Base-by-base conservation (phyloP, 2,113 vertebrate species). In the Sisor rabdophorus region DNA sequence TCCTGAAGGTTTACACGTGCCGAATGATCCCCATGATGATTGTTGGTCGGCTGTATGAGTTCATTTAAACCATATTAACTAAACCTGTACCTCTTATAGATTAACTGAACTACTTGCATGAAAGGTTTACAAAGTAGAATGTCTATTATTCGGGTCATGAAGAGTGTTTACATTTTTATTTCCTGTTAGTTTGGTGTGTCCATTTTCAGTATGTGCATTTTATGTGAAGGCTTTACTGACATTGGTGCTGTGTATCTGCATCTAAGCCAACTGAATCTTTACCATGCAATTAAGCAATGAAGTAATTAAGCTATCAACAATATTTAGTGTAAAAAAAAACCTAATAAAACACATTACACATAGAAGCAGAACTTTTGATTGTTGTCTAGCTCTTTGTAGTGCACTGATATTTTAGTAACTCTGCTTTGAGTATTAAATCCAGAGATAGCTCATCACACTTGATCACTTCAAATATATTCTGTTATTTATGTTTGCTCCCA, bases 391-490 rank as follows among this genome's bases (percentile, higher is more conserved):
- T 69, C 24, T 69, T 53, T 73, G 75, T 59, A 63, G 75, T 59
- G 65, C 56, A 2, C n/a, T 47, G 48, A 16, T 84, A 82, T 81
- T 80, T 79, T 52, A 75, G 76, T 70, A 67, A 69, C 53, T 19
- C 32, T 69, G 55, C 59, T 71, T 17, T 73, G 59, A 36, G 54
- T 59, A 55, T 69, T 64, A 63, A 71, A 78, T 55, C 24, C 63
- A n/a, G 47, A 22, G 22, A 79, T 22, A 76, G 64, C 71, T 44
- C 68, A 58, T 73, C 28, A n/a, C 47, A 47, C 65, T 68, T n/a
- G 65, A 20, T 53, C 61, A 60, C 16, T 47, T 47, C 54, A 53
- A 60, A 50, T 13, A 48, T 69, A 28, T 47, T n/a, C 58, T 65
- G 40, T 36, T 72, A 55, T 75, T 76, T 80, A 56, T 82, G 73